Percentiles rank a stretch among this genome's conserved stretches.
Evolutionary conservation across 2,888 invertebrate genomes (phyloP).

Genomic region (Nomada ferruginata): DNA sequence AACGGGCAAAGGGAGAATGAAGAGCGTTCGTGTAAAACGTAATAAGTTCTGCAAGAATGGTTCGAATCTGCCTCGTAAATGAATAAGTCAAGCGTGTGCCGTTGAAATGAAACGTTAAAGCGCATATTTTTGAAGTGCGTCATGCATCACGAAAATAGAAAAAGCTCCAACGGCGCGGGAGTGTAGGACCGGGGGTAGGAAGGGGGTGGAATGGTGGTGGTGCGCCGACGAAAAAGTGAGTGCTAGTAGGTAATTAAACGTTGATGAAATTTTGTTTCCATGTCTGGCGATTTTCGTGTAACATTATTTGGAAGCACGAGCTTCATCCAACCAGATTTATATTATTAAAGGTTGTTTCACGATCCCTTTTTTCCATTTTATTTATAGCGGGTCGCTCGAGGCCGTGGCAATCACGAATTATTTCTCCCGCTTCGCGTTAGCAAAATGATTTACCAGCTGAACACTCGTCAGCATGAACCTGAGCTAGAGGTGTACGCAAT

Average conservation of each 20-base stretch:
- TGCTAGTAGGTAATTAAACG: slow-evolving; percentile 7
- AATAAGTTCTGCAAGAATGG: slow-evolving; percentile 2
- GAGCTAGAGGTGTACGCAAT: not conserved
- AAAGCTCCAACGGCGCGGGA: not conserved
- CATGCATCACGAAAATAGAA: not conserved
- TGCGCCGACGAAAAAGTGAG: not conserved
- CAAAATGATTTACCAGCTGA: slow-evolving; percentile 32
- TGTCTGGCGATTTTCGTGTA: slow-evolving; percentile 8
- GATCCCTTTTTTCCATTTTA: slow-evolving; percentile 5
- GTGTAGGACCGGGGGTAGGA: too few relatives aligned
- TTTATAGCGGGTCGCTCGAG: not conserved
- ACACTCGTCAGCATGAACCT: not conserved
- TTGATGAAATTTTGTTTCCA: slow-evolving; percentile 13
- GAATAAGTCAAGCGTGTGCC: not conserved
- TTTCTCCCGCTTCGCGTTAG: not conserved
- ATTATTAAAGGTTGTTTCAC: not conserved
- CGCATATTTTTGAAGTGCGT: not conserved
- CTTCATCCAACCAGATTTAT: slow-evolving; percentile 7
- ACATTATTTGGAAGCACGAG: not conserved
- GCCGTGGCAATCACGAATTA: not conserved
- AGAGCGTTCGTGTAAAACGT: not conserved
- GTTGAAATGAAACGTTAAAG: slow-evolving; percentile 3
- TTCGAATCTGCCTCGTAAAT: not conserved
- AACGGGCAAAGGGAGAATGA: not conserved
- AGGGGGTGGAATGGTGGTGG: not conserved